phyloP scores from a whole-genome alignment of 1,140 invertebrate species.

The Drosophila kurseongensis region DNA sequence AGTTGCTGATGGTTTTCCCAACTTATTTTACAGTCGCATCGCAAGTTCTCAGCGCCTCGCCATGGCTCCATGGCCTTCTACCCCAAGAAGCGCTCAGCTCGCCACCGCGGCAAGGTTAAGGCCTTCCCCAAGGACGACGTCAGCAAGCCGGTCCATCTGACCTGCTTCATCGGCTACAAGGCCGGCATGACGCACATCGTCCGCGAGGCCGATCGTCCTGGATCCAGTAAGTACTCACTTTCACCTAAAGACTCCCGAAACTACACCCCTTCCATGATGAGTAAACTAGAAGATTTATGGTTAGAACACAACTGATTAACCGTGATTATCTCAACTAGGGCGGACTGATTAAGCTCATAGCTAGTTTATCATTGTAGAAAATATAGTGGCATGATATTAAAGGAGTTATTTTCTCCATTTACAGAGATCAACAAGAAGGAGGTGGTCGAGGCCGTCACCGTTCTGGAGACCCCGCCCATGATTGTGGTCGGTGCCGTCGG shows the following conservation, averaged over 20 bases:
- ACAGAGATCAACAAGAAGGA: constrained; percentile 99
- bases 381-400: constrained; percentile 29
- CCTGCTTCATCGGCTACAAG: constrained; percentile 99
- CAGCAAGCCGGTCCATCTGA: constrained; percentile 98
- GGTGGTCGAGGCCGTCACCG: constrained; percentile 99
- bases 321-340: constrained; percentile 84
- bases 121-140: constrained; percentile 99
- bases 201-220: constrained; percentile 98
- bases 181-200: constrained; percentile 99
- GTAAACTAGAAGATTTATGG: constrained; percentile 80
- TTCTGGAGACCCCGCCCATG: constrained; percentile 99
- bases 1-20: constrained; percentile 4
- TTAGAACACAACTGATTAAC: constrained; percentile 83
- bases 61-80: constrained; percentile 99
- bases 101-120: constrained; percentile 99
- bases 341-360: constrained; percentile 72
- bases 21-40: constrained; percentile 94
- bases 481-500: constrained; percentile 98
- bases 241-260: not conserved
- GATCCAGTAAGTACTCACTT: constrained; percentile 93
- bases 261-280: constrained; percentile 67
- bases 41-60: constrained; percentile 99
- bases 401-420: constrained; percentile 28
- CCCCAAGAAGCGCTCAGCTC: constrained; percentile 97
- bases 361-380: too few species aligned